phyloP scores from a whole-genome alignment of 2,797 vertebrate species.

The Lithobates pipiens region DNA sequence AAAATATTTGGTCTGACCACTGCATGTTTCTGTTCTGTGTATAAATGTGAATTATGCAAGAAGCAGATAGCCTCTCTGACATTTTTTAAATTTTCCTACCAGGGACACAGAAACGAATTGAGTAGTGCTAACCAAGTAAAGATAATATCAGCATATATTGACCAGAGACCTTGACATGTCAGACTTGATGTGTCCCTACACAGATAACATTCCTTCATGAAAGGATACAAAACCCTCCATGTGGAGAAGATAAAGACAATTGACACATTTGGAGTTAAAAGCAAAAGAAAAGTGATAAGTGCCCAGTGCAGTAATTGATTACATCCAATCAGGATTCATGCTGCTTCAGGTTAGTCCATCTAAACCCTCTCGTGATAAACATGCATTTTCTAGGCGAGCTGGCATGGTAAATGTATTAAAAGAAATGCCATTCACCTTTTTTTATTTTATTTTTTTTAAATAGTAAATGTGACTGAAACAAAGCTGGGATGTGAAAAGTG shows the following conservation, averaged over 20 bases:
- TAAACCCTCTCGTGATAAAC: no score
- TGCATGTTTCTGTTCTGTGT: background rate
- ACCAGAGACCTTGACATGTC: background rate
- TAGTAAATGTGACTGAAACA: no score
- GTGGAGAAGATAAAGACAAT: slow-evolving; percentile 2
- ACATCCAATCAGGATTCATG: no score
- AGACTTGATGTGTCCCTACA: background rate
- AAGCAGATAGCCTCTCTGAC: background rate
- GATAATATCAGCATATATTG: slow-evolving; percentile 18
- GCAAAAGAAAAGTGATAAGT: no score
- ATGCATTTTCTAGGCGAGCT: no score
- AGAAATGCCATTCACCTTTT: no score
- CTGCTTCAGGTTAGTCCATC: no score
- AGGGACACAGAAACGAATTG: background rate
- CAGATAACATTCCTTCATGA: background rate
- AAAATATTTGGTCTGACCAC: no score
- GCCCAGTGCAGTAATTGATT: no score
- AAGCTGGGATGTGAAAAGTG: no score
- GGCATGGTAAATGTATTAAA: no score
- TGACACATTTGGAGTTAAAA: background rate
- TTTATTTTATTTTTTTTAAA: no score
- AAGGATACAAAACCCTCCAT: background rate
- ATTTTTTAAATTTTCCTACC: background rate
- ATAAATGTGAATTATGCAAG: background rate
- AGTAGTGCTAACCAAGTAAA: background rate